Conservation (phyloP, 2,113 vertebrate species). For the Pampusana beccarii region DNA sequence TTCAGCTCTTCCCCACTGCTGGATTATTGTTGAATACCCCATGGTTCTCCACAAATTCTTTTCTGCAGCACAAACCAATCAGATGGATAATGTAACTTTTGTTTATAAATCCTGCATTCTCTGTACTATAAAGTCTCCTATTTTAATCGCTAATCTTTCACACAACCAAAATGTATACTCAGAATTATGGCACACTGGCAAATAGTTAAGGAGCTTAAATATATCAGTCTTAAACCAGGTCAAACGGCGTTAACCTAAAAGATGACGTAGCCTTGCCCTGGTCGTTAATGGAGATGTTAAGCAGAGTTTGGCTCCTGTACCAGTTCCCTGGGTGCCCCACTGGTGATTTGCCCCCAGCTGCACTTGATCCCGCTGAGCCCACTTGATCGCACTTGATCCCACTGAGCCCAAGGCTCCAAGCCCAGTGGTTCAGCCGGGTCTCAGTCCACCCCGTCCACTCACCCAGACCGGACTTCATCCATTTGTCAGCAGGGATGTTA, state of each 20-base stretch:
- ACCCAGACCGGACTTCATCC: not conserved
- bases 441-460: not conserved
- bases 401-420: not conserved
- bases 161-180: not conserved
- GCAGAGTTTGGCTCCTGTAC: not conserved
- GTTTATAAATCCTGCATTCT: slow-evolving; percentile 27
- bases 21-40: slow-evolving; percentile 37
- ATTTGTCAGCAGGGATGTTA: not conserved
- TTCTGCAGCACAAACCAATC: slow-evolving; percentile 13
- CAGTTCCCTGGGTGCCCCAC: not conserved
- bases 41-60: slow-evolving; percentile 6
- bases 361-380: not conserved
- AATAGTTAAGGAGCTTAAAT: not conserved
- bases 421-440: not conserved
- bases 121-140: not conserved
- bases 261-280: not conserved
- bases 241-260: not conserved
- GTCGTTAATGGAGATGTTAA: not conserved
- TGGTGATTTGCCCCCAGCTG: not conserved
- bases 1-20: slow-evolving; percentile 24
- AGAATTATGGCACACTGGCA: not conserved
- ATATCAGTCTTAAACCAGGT: not conserved
- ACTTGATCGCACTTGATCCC: not conserved
- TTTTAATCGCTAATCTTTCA: not conserved
- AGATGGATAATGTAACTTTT: not conserved